Conservation (phyloP, 2,888 invertebrate species). For the Zhuqinia jingwanae region DNA sequence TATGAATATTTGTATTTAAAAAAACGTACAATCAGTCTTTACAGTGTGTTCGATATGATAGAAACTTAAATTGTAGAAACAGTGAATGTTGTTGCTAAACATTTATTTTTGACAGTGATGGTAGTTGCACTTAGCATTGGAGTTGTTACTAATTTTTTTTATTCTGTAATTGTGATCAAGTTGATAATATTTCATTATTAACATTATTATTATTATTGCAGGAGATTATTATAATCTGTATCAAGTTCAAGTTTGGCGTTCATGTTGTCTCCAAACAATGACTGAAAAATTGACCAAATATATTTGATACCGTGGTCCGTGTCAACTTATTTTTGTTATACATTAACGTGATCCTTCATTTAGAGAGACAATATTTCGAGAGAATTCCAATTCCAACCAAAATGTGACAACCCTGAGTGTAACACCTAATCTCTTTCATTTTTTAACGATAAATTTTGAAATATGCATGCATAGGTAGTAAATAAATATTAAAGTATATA, state of each 20-base stretch:
- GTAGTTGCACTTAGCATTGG: background rate
- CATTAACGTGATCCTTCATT: no score
- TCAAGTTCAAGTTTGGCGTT: no score
- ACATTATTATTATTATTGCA: background rate
- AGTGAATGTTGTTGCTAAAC: background rate
- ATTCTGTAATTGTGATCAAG: slow-evolving; percentile 5
- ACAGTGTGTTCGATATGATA: background rate
- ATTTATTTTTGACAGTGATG: background rate
- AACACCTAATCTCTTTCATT: background rate
- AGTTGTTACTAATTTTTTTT: background rate
- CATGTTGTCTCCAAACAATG: background rate
- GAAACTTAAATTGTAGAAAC: background rate
- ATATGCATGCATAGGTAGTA: background rate
- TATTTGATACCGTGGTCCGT: background rate
- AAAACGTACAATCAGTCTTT: slow-evolving; percentile 31
- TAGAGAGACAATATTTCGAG: background rate
- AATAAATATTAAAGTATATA: background rate
- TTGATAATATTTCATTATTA: background rate
- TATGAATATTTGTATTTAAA: background rate
- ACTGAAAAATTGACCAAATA: background rate
- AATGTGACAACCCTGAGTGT: slow-evolving; percentile 26
- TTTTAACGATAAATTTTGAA: background rate
- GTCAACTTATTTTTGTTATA: background rate
- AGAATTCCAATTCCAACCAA: slow-evolving; percentile 1
- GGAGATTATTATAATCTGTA: no score